phyloP scores from a whole-genome alignment of 2,888 invertebrate genomes.

The Nipponacmea schrenckii region DNA sequence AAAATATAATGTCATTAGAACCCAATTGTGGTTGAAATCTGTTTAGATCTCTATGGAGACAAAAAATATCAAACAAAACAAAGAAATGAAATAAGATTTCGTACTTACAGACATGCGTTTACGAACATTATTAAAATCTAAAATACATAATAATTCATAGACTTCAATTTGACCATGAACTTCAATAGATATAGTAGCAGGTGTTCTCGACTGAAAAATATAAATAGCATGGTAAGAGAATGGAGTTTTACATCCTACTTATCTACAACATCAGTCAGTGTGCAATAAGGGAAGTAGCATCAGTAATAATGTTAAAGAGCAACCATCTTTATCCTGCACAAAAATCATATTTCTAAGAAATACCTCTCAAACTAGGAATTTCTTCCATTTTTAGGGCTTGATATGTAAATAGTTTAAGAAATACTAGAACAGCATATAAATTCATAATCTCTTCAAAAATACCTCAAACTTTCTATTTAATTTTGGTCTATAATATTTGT shows the following conservation, averaged over 20 bases:
- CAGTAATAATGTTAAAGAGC: too few relatives aligned
- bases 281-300: too few relatives aligned
- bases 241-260: neutral
- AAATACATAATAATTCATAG: slow-evolving; percentile 94
- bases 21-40: too few relatives aligned
- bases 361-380: too few relatives aligned
- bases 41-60: neutral
- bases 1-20: too few relatives aligned
- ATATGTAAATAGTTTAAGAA: neutral
- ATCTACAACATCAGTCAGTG: too few relatives aligned
- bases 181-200: slow-evolving; percentile 72
- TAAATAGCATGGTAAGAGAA: neutral
- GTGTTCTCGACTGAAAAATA: slow-evolving; percentile 68
- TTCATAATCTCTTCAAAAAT: neutral
- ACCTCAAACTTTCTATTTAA: too few relatives aligned
- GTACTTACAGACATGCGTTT: slow-evolving; percentile 95
- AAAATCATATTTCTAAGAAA: too few relatives aligned
- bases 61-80: neutral
- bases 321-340: too few relatives aligned
- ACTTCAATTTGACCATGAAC: slow-evolving; percentile 73
- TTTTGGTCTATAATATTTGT: too few relatives aligned
- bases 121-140: slow-evolving; percentile 98
- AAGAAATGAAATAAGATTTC: neutral
- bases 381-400: too few relatives aligned
- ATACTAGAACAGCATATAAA: neutral